Evolutionary conservation across 2,888 invertebrate genomes (phyloP).

Genomic region (Herminia tarsipennalis): DNA sequence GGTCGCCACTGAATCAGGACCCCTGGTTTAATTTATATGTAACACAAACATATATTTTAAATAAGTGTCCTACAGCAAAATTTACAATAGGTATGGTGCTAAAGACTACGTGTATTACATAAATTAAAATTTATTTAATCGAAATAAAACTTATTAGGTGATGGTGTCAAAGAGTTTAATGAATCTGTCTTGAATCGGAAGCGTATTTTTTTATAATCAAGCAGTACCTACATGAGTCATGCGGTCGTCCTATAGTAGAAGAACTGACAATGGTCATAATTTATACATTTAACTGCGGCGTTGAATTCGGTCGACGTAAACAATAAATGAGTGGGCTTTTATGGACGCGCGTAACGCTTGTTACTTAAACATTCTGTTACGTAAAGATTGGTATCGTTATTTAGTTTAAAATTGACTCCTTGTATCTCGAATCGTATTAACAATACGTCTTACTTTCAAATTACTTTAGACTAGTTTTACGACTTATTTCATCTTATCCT

Average conservation of each 20-base stretch:
- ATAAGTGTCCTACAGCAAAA: too few species aligned
- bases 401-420: conserved; percentile 12
- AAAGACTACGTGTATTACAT: conserved; percentile 18
- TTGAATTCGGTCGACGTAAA: conserved; percentile 48
- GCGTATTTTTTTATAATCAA: too few species aligned
- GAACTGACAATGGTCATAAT: conserved; percentile 63
- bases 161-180: conserved; percentile 19
- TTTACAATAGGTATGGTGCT: too few species aligned
- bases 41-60: too few species aligned
- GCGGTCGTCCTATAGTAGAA: conserved; percentile 38
- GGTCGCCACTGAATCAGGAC: too few species aligned
- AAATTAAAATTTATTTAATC: conserved; percentile 21
- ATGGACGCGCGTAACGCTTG: conserved; percentile 60
- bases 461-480: too few species aligned
- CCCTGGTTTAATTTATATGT: too few species aligned
- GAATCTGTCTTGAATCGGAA: conserved; percentile 29
- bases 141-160: conserved; percentile 14
- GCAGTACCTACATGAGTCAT: conserved; percentile 16
- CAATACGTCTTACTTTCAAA: too few species aligned
- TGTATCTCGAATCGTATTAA: too few species aligned
- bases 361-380: too few species aligned
- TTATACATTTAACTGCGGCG: conserved; percentile 64
- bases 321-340: conserved; percentile 64
- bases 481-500: too few species aligned
- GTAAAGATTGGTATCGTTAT: conserved; percentile 37